Evolutionary conservation across 64 coral and sea anemone genomes (phyloP).

Genomic region (Orbicella faveolata): DNA sequence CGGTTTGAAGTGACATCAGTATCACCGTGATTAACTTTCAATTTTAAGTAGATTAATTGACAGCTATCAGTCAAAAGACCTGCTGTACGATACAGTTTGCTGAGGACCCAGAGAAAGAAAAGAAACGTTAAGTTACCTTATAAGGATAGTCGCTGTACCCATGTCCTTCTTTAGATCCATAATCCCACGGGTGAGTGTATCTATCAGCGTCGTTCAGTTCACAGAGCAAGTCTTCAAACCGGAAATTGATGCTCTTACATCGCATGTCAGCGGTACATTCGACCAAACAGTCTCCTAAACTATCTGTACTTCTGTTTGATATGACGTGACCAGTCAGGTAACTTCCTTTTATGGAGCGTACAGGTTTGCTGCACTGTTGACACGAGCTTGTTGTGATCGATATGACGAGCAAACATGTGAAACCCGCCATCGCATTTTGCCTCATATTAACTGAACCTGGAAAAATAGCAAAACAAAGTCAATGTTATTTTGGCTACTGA

Average conservation of each 20-base stretch:
- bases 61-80: too few relatives aligned
- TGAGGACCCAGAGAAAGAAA: too few relatives aligned
- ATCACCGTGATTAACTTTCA: too few relatives aligned
- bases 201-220: constrained; percentile 1
- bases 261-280: not conserved
- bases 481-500: too few relatives aligned
- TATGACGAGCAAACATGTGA: not conserved
- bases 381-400: not conserved
- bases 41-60: too few relatives aligned
- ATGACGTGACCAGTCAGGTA: not conserved
- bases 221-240: not conserved
- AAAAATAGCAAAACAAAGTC: too few relatives aligned
- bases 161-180: not conserved
- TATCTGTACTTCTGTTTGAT: not conserved
- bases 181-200: constrained; percentile 4
- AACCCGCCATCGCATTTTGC: not conserved
- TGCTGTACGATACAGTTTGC: too few relatives aligned
- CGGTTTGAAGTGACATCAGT: too few relatives aligned
- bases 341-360: not conserved
- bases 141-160: not conserved
- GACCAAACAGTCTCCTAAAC: constrained; percentile 1
- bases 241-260: constrained; percentile 11
- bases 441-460: too few relatives aligned
- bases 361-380: not conserved
- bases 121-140: not conserved